Percentiles rank a stretch among this genome's conserved stretches.
Evolutionary conservation across 1,140 invertebrate genomes (phyloP).

Genomic region (Formica selysi): DNA sequence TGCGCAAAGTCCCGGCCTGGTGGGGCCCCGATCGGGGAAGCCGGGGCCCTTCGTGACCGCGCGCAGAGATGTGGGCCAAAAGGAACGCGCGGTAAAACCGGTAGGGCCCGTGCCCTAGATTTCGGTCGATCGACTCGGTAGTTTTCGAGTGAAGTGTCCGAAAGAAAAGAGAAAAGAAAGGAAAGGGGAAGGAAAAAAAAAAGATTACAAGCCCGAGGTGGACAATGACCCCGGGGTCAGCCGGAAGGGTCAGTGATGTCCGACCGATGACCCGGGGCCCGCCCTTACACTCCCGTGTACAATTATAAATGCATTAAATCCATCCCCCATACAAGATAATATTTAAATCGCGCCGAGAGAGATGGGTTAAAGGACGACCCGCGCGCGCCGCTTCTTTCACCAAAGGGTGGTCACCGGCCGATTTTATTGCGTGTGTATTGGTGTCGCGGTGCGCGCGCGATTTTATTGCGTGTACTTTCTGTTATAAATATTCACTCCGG

Average conservation of each 20-base stretch:
- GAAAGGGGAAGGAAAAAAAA: conserved; percentile 4
- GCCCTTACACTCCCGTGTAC: conserved; percentile 79
- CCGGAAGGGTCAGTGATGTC: conserved; percentile 83
- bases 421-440: conserved; percentile 71
- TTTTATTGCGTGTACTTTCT: conserved; percentile 85
- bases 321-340: conserved; percentile 82
- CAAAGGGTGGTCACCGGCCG: conserved; percentile 46
- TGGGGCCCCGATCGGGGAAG: background rate
- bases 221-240: conserved; percentile 78
- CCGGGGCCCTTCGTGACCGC: conserved; percentile 14
- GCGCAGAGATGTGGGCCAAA: conserved; percentile 13
- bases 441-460: conserved; percentile 59
- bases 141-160: conserved; percentile 74
- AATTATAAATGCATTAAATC: conserved; percentile 86
- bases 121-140: conserved; percentile 71
- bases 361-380: conserved; percentile 62
- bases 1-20: conserved; percentile 30
- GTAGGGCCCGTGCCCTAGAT: conserved; percentile 81
- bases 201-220: conserved; percentile 71
- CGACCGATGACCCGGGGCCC: conserved; percentile 82
- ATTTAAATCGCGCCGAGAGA: conserved; percentile 81
- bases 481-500: conserved; percentile 80
- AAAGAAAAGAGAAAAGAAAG: conserved; percentile 8
- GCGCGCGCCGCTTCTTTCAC: conserved; percentile 30
- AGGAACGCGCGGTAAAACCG: conserved; percentile 70